Conservation (phyloP, 1,140 invertebrate genomes). For the Saccostrea echinata region DNA sequence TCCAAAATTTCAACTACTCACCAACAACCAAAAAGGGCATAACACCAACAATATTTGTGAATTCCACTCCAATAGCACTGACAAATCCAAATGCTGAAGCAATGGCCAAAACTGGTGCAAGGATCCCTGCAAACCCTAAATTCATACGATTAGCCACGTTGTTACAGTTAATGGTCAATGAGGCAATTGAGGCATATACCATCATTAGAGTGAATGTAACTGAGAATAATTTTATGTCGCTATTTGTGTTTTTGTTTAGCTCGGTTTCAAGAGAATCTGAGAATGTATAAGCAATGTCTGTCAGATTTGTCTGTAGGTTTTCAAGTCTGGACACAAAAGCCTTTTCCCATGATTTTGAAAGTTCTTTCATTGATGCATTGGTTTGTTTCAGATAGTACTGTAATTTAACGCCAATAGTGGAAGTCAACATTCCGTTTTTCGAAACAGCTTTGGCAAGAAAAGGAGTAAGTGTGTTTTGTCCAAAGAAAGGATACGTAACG, state of each 20-base stretch:
- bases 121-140: constrained; percentile 81
- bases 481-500: background rate
- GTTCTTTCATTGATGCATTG: background rate
- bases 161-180: constrained; percentile 52
- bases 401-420: background rate
- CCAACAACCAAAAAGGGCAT: constrained; percentile 97
- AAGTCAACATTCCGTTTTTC: background rate
- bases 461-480: background rate
- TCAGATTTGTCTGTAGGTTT: background rate
- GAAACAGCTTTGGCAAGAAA: background rate
- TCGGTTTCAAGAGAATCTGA: constrained; percentile 61
- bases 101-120: constrained; percentile 94
- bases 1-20: constrained; percentile 85
- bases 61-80: constrained; percentile 93
- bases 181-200: constrained; percentile 58
- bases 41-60: constrained; percentile 96
- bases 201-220: constrained; percentile 62
- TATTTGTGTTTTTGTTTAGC: constrained; percentile 51
- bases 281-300: constrained; percentile 52
- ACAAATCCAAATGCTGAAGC: constrained; percentile 93
- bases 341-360: constrained; percentile 35
- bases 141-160: constrained; percentile 54
- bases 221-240: constrained; percentile 57
- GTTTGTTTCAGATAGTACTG: background rate
- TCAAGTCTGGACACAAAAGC: constrained; percentile 13